Evolutionary conservation across 1,140 invertebrate genomes (phyloP).

Genomic region (Chionoecetes opilio): DNA sequence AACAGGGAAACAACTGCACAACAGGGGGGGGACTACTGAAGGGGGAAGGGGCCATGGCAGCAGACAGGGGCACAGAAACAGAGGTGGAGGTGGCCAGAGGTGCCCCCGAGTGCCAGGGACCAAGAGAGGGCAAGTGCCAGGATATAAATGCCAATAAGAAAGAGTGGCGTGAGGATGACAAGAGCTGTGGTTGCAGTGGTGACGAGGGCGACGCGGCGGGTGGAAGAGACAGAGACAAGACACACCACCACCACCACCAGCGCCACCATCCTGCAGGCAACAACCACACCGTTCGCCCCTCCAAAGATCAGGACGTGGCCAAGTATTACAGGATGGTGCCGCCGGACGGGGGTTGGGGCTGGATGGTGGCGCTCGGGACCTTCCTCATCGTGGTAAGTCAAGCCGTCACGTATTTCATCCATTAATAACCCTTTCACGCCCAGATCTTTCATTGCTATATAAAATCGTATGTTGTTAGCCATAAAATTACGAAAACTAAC

Average conservation of each 20-base stretch:
- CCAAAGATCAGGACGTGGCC: background rate
- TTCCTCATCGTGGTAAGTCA: slow-evolving; percentile 40
- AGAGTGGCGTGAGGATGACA: background rate
- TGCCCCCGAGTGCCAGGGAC: background rate
- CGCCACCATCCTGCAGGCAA: background rate
- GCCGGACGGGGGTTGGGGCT: slow-evolving; percentile 45
- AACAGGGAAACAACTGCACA: too few relatives aligned
- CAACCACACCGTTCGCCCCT: background rate
- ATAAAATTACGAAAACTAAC: too few relatives aligned
- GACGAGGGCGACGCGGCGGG: background rate
- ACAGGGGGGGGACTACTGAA: background rate
- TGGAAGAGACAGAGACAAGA: background rate
- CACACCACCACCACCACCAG: too few relatives aligned
- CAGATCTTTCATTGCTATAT: too few relatives aligned
- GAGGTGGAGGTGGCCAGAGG: background rate
- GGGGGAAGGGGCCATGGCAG: background rate
- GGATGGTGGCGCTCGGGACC: slow-evolving; percentile 56
- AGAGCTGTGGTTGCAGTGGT: background rate
- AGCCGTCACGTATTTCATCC: too few relatives aligned
- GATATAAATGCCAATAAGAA: background rate
- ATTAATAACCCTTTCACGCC: too few relatives aligned
- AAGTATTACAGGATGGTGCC: background rate
- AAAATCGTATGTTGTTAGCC: too few relatives aligned
- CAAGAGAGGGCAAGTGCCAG: background rate
- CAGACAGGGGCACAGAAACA: background rate